A percentile compares a stretch with the other conserved stretches of the same genome.
These are phyloP conservation scores for Drosophila robusta DNA, from an alignment of 2,888 invertebrate genomes.

Conservation along the genomic window DNA sequence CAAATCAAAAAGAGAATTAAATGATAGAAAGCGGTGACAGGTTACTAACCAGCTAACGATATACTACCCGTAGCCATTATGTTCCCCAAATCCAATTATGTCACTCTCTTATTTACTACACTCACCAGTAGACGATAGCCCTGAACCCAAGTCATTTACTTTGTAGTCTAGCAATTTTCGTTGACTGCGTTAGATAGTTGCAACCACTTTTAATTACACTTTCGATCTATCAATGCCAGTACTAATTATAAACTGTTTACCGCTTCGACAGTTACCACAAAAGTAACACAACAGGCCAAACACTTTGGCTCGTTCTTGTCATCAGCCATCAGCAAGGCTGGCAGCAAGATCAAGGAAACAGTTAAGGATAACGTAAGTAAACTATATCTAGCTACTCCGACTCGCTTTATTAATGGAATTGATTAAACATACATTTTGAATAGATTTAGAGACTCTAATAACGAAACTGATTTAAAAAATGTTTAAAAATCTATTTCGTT, in stretches of 20 bases:
- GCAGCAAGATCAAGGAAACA: slow-evolving; percentile 97
- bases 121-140: slow-evolving; percentile 22
- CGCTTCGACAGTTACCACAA: slow-evolving; percentile 90
- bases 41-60: slow-evolving; percentile 68
- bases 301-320: slow-evolving; percentile 96
- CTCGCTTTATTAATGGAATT: too few species aligned
- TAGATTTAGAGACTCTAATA: too few species aligned
- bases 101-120: slow-evolving; percentile 7
- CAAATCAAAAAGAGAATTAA: slow-evolving; percentile 31
- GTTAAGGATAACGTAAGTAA: slow-evolving; percentile 97
- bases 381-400: too few species aligned
- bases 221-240: neutral
- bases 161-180: slow-evolving; percentile 63
- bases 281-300: slow-evolving; percentile 95
- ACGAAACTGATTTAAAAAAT: too few species aligned
- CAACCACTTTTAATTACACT: slow-evolving; percentile 24
- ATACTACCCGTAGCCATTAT: slow-evolving; percentile 37
- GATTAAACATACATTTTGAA: too few species aligned
- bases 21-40: slow-evolving; percentile 77
- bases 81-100: neutral
- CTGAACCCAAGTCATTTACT: slow-evolving; percentile 33
- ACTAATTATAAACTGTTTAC: slow-evolving; percentile 31
- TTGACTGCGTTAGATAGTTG: slow-evolving; percentile 49
- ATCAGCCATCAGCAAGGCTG: slow-evolving; percentile 98
- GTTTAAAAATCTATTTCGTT: too few species aligned